These are phyloP conservation scores for Psilanteris sp. DNA, from an alignment of 1,140 invertebrate species.

Conservation along the genomic window DNA sequence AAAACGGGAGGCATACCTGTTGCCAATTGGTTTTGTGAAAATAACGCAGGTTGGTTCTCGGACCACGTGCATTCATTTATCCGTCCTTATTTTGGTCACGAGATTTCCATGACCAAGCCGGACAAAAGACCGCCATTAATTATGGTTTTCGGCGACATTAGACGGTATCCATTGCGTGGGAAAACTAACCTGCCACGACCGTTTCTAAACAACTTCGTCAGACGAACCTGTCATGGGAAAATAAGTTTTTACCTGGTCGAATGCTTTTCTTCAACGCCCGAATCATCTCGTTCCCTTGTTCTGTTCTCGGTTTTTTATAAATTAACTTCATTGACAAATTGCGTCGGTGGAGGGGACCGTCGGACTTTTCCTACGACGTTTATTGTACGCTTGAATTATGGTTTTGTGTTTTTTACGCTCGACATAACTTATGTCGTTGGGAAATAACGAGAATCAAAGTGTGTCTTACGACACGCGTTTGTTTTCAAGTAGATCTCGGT, in stretches of 20 bases:
- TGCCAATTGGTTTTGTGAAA: constrained; percentile 17
- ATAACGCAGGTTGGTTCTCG: constrained; percentile 5
- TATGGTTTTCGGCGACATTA: constrained; percentile 32
- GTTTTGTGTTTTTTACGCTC: too few relatives aligned
- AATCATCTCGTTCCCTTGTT: constrained; percentile 2
- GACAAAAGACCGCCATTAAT: constrained; percentile 35
- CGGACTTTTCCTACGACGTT: too few relatives aligned
- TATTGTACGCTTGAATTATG: too few relatives aligned
- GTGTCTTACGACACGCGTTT: too few relatives aligned
- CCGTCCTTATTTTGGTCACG: constrained; percentile 30
- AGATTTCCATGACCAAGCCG: constrained; percentile 35
- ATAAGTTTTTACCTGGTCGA: constrained; percentile 14
- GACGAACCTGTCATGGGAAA: constrained; percentile 33
- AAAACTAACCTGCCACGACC: constrained; percentile 24
- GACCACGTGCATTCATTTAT: constrained; percentile 29
- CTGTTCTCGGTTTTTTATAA: constrained; percentile 1
- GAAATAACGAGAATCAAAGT: too few relatives aligned
- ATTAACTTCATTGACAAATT: constrained; percentile 17
- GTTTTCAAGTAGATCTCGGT: too few relatives aligned
- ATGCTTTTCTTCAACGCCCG: constrained; percentile 3
- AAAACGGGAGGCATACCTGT: constrained; percentile 20
- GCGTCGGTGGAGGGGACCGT: too few relatives aligned
- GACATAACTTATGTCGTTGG: too few relatives aligned
- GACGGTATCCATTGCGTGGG: constrained; percentile 23
- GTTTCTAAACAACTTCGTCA: constrained; percentile 15